Conservation (phyloP, 2,888 invertebrate genomes). For the Drosophila prostipennis region DNA sequence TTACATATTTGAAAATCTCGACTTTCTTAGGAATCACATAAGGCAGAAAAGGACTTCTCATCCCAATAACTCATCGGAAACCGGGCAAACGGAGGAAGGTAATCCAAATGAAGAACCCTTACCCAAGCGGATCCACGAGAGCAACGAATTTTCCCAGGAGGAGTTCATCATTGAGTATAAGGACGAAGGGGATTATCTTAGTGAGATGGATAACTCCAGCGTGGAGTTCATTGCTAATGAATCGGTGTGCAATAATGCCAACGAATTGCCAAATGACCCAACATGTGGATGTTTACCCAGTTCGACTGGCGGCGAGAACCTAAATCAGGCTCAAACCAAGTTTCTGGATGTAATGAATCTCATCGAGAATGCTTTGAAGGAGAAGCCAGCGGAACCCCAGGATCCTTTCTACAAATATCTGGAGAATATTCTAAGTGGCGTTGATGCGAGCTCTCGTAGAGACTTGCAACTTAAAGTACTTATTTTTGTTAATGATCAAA, state of each 20-base stretch:
- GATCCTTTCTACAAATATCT: constrained; percentile 53
- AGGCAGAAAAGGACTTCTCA: neutral
- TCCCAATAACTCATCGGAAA: neutral
- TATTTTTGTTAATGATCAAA: constrained; percentile 34
- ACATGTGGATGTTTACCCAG: neutral
- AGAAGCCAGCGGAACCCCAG: constrained; percentile 16
- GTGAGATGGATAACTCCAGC: constrained; percentile 2
- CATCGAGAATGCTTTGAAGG: constrained; percentile 26
- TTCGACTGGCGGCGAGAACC: neutral
- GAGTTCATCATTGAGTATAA: neutral
- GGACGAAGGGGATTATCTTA: neutral
- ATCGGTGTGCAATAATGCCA: neutral
- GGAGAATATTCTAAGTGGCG: constrained; percentile 43
- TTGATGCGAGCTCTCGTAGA: constrained; percentile 30
- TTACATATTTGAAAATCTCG: constrained; percentile 6
- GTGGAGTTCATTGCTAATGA: constrained; percentile 11
- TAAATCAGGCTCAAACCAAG: constrained; percentile 19
- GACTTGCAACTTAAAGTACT: constrained; percentile 51
- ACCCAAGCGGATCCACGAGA: neutral
- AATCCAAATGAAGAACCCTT: neutral
- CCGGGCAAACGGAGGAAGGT: neutral
- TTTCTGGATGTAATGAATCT: constrained; percentile 40
- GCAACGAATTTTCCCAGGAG: neutral
- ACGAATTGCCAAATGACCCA: neutral
- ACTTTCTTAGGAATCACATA: constrained; percentile 39